A percentile compares a stretch with the other conserved stretches of the same genome.
Conservation (phyloP, 2,797 vertebrate species). For the Chromobotia macracanthus region DNA sequence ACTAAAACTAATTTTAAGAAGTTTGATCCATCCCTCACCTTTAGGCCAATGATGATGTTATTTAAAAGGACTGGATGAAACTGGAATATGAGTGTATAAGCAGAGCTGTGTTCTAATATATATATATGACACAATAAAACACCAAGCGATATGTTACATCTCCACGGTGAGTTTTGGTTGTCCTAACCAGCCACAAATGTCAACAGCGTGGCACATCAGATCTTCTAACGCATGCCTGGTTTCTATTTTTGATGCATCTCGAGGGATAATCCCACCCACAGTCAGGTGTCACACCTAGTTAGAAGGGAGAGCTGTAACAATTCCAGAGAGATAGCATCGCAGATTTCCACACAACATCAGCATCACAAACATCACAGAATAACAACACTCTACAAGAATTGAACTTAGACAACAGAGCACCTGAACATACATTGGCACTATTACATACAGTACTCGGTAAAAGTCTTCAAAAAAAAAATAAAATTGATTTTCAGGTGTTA, state of each 20-base stretch:
- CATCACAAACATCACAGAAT: background rate
- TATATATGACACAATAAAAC: background rate
- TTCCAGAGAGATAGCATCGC: conserved; percentile 11
- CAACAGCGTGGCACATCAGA: conserved; percentile 4
- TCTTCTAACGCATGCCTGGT: background rate
- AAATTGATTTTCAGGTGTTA: too few relatives aligned
- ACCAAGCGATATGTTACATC: background rate
- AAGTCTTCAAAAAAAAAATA: too few relatives aligned
- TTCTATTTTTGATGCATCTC: conserved; percentile 25
- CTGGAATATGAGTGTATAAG: background rate
- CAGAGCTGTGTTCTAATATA: background rate
- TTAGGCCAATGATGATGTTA: conserved; percentile 6
- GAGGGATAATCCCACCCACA: background rate
- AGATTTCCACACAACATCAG: background rate
- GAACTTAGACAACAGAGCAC: too few relatives aligned
- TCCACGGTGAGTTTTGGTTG: background rate
- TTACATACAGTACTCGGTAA: too few relatives aligned
- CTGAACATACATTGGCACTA: background rate
- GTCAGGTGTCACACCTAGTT: conserved; percentile 24
- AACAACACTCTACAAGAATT: background rate
- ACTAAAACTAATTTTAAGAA: background rate
- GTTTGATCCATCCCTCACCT: conserved; percentile 4
- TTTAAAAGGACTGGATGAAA: conserved; percentile 8
- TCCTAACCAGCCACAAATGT: background rate
- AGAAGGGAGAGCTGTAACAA: conserved; percentile 9